These are phyloP conservation scores for Parasteatoda tepidariorum DNA, from an alignment of 1,140 invertebrate species.

Conservation along the genomic window DNA sequence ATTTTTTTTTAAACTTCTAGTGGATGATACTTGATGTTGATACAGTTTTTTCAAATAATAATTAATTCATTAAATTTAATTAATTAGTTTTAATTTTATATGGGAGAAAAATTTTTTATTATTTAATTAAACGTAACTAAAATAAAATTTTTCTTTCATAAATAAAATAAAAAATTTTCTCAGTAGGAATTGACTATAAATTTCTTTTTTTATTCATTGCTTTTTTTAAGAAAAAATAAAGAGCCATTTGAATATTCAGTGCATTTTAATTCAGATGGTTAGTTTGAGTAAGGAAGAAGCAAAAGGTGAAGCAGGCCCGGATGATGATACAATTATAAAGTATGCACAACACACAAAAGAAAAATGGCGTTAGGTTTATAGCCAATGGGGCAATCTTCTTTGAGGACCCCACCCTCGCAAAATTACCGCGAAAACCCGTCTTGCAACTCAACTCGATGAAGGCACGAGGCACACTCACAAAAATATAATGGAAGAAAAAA, in stretches of 20 bases:
- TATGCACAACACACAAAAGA: background rate
- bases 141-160: too few species aligned
- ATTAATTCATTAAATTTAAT: too few species aligned
- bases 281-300: background rate
- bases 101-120: too few species aligned
- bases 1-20: too few species aligned
- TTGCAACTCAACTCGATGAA: background rate
- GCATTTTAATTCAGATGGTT: background rate
- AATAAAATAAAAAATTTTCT: too few species aligned
- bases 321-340: too few species aligned
- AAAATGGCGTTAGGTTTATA: background rate
- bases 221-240: too few species aligned
- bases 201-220: background rate
- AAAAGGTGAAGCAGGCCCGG: background rate
- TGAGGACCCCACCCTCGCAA: conserved; percentile 13
- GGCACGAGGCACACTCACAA: background rate
- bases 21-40: too few species aligned
- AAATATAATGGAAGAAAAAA: background rate
- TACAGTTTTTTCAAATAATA: too few species aligned
- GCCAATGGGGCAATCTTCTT: background rate
- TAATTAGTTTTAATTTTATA: too few species aligned
- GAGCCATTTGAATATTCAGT: background rate
- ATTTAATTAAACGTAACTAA: too few species aligned
- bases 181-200: background rate
- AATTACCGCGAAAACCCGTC: background rate